Evolutionary conservation across 2,888 invertebrate species (phyloP).

Genomic region (Autographa gamma): DNA sequence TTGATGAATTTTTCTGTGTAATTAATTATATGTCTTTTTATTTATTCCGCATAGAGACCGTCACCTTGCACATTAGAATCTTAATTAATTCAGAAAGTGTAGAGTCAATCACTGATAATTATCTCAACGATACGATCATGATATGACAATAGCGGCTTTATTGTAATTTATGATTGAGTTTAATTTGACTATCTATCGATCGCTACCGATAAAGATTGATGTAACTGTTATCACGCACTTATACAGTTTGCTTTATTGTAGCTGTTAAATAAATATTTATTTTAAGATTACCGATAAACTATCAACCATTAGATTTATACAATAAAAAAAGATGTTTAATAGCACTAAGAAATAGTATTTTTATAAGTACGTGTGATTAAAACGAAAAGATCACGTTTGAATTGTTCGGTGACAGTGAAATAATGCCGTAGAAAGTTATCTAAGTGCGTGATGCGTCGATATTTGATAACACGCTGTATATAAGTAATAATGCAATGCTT

Average conservation of each 20-base stretch:
- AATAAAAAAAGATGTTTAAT: background rate
- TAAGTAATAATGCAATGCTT: background rate
- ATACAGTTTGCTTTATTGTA: background rate
- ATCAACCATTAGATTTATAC: background rate
- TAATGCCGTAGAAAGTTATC: slow-evolving; percentile 1
- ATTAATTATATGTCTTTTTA: background rate
- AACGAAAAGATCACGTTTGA: background rate
- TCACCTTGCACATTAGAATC: slow-evolving; percentile 9
- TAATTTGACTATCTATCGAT: slow-evolving; percentile 57
- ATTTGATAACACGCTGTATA: slow-evolving; percentile 11
- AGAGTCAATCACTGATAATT: slow-evolving; percentile 38
- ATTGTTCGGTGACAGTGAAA: background rate
- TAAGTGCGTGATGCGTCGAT: slow-evolving; percentile 6
- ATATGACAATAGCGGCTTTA: slow-evolving; percentile 53
- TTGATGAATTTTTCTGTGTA: background rate
- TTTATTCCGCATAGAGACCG: slow-evolving; percentile 5
- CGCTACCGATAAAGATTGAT: slow-evolving; percentile 50
- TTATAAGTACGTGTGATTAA: background rate
- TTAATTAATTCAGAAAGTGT: slow-evolving; percentile 43
- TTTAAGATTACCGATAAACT: background rate
- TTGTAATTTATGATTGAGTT: slow-evolving; percentile 43
- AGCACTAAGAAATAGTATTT: background rate
- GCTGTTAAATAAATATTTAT: background rate
- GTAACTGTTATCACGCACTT: slow-evolving; percentile 29
- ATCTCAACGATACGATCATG: slow-evolving; percentile 11